phyloP scores from a whole-genome alignment of 37 sponge, comb jelly and placozoan species.

The Aplysina aerophoba region DNA sequence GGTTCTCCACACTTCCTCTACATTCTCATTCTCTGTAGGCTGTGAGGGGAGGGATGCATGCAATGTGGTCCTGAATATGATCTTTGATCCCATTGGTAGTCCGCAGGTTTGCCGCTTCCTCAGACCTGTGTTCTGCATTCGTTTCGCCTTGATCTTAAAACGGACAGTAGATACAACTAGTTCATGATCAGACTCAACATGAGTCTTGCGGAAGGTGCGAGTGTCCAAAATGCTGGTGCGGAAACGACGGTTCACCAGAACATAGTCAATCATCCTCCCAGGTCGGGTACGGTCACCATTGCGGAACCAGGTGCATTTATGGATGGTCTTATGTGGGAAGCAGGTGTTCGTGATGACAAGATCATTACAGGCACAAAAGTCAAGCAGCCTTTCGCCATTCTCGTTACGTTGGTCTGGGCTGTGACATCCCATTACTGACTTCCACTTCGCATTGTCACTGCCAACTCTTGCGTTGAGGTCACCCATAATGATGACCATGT shows the following conservation, averaged over 20 bases:
- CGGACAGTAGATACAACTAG: not conserved
- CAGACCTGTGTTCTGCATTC: not conserved
- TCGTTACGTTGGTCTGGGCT: not conserved
- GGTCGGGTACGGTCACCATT: not conserved
- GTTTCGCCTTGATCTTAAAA: slow-evolving; percentile 6
- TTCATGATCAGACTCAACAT: not conserved
- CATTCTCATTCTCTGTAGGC: not conserved
- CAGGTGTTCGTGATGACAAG: not conserved
- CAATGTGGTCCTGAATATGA: not conserved
- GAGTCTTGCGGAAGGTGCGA: not conserved
- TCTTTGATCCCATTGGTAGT: not conserved
- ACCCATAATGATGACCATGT: not conserved
- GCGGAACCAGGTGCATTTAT: not conserved
- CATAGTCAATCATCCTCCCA: not conserved
- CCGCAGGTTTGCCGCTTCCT: not conserved
- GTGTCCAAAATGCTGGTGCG: not conserved
- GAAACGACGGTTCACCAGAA: not conserved
- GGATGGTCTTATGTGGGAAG: not conserved
- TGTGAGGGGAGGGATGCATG: not conserved
- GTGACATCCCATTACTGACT: not conserved
- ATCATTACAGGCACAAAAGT: not conserved
- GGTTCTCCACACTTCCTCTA: not conserved
- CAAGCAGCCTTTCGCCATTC: not conserved
- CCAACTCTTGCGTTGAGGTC: slow-evolving; percentile 3
- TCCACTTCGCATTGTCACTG: not conserved